These are phyloP conservation scores for Brassicogethes aeneus DNA, from an alignment of 2,888 invertebrate genomes.

Conservation along the genomic window DNA sequence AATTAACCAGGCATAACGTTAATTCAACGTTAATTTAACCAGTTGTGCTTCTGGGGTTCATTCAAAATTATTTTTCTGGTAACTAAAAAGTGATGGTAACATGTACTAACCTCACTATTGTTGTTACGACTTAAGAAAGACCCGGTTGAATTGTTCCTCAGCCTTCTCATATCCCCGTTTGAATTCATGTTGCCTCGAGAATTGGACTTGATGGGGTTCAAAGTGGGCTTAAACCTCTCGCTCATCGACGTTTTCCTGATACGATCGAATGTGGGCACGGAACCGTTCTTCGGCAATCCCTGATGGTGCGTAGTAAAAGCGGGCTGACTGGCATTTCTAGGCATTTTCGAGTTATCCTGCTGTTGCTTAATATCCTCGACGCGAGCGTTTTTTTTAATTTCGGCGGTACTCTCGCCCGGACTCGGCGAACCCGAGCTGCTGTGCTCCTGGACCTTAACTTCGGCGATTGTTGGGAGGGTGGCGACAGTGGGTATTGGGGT, in stretches of 20 bases:
- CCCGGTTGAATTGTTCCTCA: conserved; percentile 46
- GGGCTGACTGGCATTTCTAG: conserved; percentile 80
- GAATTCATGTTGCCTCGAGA: conserved; percentile 64
- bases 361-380: conserved; percentile 39
- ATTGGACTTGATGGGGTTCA: conserved; percentile 71
- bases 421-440: conserved; percentile 46
- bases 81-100: too few relatives aligned
- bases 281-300: conserved; percentile 77
- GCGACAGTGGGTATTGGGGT: conserved; percentile 76
- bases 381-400: conserved; percentile 34
- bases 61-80: too few relatives aligned
- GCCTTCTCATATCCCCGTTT: conserved; percentile 63
- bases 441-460: conserved; percentile 63
- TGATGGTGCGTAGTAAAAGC: conserved; percentile 58
- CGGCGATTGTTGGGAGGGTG: conserved; percentile 83
- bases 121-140: conserved; percentile 52
- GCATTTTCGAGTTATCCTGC: conserved; percentile 48
- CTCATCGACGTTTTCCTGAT: conserved; percentile 77
- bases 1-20: too few relatives aligned
- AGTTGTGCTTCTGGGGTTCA: too few relatives aligned
- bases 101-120: conserved; percentile 46
- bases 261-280: conserved; percentile 82
- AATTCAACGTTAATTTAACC: too few relatives aligned
- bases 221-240: conserved; percentile 75
- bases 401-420: conserved; percentile 27